Percentiles rank a stretch among this genome's conserved stretches.
These are phyloP conservation scores for Stichodactyla mertensii DNA, from an alignment of 64 coral and sea anemone species.

Conservation along the genomic window DNA sequence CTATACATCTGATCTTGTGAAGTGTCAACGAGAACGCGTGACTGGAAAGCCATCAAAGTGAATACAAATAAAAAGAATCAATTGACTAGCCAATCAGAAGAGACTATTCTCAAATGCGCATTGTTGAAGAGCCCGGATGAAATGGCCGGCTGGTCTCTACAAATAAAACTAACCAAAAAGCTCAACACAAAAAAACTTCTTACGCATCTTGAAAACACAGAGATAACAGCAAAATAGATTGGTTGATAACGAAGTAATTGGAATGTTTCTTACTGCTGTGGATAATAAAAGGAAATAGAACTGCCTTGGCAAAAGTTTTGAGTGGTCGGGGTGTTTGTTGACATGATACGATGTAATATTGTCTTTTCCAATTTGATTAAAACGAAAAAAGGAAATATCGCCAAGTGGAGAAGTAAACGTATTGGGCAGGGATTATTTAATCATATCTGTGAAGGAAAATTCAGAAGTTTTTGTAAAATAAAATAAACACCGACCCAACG, in stretches of 20 bases:
- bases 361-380: slow-evolving; percentile 12
- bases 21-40: slow-evolving; percentile 19
- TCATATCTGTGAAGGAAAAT: neutral
- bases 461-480: neutral
- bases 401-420: neutral
- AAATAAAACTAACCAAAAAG: neutral
- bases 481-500: no score
- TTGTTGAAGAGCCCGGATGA: neutral
- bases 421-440: neutral
- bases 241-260: neutral
- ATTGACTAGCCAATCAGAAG: neutral
- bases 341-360: neutral
- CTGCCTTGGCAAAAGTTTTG: neutral
- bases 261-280: neutral
- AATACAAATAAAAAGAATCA: slow-evolving; percentile 3
- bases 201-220: neutral
- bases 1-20: slow-evolving; percentile 15
- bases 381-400: slow-evolving; percentile 5
- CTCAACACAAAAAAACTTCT: neutral
- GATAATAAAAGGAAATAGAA: neutral
- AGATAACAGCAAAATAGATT: neutral
- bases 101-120: neutral
- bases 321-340: neutral
- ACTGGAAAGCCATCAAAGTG: neutral
- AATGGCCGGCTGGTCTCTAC: neutral